A percentile compares a stretch with the other conserved stretches of the same genome.
Evolutionary conservation across 2,113 vertebrate genomes (phyloP).

Genomic region (Sapajus apella): DNA sequence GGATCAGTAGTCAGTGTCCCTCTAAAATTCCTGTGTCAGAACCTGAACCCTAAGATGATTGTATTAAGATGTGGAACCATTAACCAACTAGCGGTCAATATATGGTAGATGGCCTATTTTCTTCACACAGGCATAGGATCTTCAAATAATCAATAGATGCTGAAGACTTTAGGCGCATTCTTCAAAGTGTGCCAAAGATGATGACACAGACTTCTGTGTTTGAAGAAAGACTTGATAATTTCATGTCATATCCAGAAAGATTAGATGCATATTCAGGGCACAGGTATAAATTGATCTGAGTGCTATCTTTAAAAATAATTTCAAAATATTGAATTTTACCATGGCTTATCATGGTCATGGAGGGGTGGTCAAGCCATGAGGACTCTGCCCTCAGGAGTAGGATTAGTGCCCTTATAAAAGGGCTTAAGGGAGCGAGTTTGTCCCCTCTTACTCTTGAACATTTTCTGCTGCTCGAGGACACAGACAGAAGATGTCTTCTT

Average conservation of each 20-base stretch:
- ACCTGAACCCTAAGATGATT: not conserved
- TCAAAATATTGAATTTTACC: not conserved
- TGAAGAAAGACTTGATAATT: not conserved
- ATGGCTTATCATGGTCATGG: not conserved
- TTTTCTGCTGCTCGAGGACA: not conserved
- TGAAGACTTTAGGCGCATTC: not conserved
- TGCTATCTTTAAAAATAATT: not conserved
- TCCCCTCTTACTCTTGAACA: not conserved
- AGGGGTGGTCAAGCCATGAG: not conserved
- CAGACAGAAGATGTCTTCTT: not conserved
- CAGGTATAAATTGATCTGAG: not conserved
- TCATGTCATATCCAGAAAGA: not conserved
- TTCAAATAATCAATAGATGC: not conserved
- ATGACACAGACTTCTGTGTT: not conserved
- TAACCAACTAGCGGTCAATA: not conserved
- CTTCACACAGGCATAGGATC: not conserved
- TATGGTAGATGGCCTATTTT: not conserved
- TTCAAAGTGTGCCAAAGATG: not conserved
- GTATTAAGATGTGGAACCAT: not conserved
- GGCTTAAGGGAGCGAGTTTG: not conserved
- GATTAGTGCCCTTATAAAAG: not conserved
- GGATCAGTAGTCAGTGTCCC: not conserved
- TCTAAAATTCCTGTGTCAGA: not conserved
- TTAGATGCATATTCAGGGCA: not conserved
- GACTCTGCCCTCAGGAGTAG: not conserved